Conservation (phyloP, 92 coral and sea anemone genomes). For the Palythoa heliodiscus region DNA sequence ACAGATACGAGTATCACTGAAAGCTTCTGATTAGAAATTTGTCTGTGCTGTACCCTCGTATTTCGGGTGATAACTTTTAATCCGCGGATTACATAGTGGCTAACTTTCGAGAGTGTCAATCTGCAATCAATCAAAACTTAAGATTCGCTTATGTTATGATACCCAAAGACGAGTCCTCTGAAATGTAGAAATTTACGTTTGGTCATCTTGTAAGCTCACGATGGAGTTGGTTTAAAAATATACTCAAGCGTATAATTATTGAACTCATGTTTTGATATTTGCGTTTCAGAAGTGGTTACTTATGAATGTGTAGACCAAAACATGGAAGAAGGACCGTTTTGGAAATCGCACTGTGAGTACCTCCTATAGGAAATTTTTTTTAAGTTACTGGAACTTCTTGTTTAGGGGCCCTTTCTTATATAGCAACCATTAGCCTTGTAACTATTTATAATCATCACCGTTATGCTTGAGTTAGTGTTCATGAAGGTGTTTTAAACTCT, state of each 20-base stretch:
- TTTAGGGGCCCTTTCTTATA: neutral
- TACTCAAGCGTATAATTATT: neutral
- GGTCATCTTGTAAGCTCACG: neutral
- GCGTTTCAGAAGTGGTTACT: conserved; percentile 18
- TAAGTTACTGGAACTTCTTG: neutral
- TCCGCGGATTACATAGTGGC: neutral
- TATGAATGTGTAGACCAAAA: conserved; percentile 22
- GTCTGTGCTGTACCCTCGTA: neutral
- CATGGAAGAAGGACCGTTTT: conserved; percentile 63
- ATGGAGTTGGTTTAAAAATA: conserved; percentile 6
- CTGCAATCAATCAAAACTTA: neutral
- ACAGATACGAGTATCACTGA: neutral
- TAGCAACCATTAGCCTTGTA: neutral
- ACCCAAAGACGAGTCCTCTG: neutral
- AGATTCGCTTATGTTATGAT: neutral
- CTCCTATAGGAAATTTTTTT: neutral
- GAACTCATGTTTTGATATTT: conserved; percentile 16
- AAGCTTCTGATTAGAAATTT: neutral
- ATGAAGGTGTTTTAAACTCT: neutral
- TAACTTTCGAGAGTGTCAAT: neutral
- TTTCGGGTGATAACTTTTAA: neutral
- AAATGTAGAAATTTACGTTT: neutral
- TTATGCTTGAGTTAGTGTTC: conserved; percentile 1
- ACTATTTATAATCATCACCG: neutral
- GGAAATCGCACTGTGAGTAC: conserved; percentile 90